Percentiles rank a stretch among this genome's conserved stretches.
Evolutionary conservation across 1,140 invertebrate genomes (phyloP).

Genomic region (Condylostylus longicornis): DNA sequence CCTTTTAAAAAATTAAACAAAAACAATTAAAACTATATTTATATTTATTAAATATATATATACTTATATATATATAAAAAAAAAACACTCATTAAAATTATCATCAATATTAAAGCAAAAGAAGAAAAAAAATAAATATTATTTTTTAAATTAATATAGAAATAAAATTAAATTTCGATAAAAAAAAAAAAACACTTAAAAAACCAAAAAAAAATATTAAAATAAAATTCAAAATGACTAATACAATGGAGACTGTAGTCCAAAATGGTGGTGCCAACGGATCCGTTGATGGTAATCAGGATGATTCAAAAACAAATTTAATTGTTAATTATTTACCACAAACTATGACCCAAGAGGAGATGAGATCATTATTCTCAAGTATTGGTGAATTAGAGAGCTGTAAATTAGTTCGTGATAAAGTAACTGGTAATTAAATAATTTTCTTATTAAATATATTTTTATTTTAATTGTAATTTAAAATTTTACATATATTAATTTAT

Average conservation of each 20-base stretch:
- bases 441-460: not conserved
- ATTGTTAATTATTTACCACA: constrained; percentile 87
- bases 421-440: constrained; percentile 42
- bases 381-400: constrained; percentile 82
- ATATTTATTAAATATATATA: no score
- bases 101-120: not conserved
- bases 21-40: no score
- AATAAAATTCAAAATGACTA: constrained; percentile 22
- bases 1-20: no score
- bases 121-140: constrained; percentile 1
- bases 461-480: not conserved
- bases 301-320: constrained; percentile 56
- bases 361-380: constrained; percentile 66
- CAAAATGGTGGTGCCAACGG: constrained; percentile 42
- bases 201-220: constrained; percentile 6
- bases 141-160: no score
- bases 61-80: no score
- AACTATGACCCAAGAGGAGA: constrained; percentile 85
- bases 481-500: not conserved
- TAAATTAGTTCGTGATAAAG: constrained; percentile 80
- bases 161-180: no score
- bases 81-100: constrained; percentile 4
- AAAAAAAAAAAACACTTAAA: not conserved
- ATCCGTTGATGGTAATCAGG: constrained; percentile 37
- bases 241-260: constrained; percentile 28